phyloP scores from a whole-genome alignment of 2,113 vertebrate genomes.

The Chaenocephalus aceratus region DNA sequence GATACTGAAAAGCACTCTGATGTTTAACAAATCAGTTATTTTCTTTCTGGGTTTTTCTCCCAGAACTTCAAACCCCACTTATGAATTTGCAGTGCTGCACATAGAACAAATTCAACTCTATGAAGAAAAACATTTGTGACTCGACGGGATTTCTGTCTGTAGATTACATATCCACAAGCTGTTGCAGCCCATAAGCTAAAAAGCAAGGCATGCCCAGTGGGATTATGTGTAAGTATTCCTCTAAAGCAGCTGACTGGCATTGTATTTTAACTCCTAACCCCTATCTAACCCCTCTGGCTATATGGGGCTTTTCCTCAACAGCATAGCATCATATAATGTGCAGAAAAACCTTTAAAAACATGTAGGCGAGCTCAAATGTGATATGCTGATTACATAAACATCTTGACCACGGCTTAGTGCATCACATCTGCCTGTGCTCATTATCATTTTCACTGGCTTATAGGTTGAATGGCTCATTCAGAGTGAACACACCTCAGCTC shows the following conservation, averaged over 20 bases:
- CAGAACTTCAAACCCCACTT: background rate
- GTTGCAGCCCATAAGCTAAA: conserved; percentile 9
- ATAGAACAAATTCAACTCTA: background rate
- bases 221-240: conserved; percentile 49
- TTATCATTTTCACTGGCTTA: background rate
- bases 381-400: background rate
- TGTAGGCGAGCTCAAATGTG: background rate
- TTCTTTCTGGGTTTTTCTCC: background rate
- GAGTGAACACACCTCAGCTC: conserved; percentile 5
- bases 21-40: background rate
- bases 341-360: conserved; percentile 44
- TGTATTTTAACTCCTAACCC: conserved; percentile 51
- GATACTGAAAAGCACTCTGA: background rate
- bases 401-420: conserved; percentile 35
- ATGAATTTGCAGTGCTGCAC: background rate
- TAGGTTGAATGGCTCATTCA: conserved; percentile 15
- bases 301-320: conserved; percentile 46
- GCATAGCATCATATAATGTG: conserved; percentile 32
- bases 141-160: conserved; percentile 2
- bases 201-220: conserved; percentile 20
- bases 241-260: conserved; percentile 30
- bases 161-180: conserved; percentile 30
- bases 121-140: background rate
- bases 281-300: conserved; percentile 50
- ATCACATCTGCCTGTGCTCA: conserved; percentile 23